Evolutionary conservation across 2,113 vertebrate genomes (phyloP), one percentile per base, ranked within the genome.

Genomic region (Columbina picui): DNA sequence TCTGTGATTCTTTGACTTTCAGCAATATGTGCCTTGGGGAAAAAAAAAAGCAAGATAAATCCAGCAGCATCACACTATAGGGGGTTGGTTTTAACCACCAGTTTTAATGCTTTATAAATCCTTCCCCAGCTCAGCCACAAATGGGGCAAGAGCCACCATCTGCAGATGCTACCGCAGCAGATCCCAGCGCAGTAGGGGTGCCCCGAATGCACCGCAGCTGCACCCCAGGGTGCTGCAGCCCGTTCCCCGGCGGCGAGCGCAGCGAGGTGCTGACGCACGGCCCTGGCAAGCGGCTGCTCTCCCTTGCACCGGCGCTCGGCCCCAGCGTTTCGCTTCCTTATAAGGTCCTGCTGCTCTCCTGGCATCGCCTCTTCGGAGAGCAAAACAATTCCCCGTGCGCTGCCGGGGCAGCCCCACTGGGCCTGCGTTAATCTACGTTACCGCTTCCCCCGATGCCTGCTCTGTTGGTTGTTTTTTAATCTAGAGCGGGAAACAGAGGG

Each of bases 311-410:
- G 65, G 82, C 65, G 47, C 86, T 80, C 56, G 56, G 93, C 80
- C 88, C 69, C 15, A 7, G 77, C 7, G 86, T 88, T 98, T 95
- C 30, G 53, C 85, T 98, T 96, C 98, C 98, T 98, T 98, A 97
- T 98, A 98, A 97, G 98, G 98, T 74, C 89, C 97, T 94, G 96
- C 94, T 89, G 84, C 78, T 84, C 86, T 52, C 85, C 36, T 94
- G 96, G 87, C 94, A 81, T 10, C 1, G 32, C 47, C 83, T 36
- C 5, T 6, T 29, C 59, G 68, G 88, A 97, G 86, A 95, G 80
- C 45, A 94, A 55, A 94, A 91, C 93, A 74, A 71, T 79, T 90
- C 92, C 76, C 83, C n/a, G 20, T 67, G 18, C 16, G 19, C 39
- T 11, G 2, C 38, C 1, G 2, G 82, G 86, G 65, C 93, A 65